Base-by-base conservation (phyloP, 2,113 vertebrate genomes). In the Mastomys natalensis region DNA sequence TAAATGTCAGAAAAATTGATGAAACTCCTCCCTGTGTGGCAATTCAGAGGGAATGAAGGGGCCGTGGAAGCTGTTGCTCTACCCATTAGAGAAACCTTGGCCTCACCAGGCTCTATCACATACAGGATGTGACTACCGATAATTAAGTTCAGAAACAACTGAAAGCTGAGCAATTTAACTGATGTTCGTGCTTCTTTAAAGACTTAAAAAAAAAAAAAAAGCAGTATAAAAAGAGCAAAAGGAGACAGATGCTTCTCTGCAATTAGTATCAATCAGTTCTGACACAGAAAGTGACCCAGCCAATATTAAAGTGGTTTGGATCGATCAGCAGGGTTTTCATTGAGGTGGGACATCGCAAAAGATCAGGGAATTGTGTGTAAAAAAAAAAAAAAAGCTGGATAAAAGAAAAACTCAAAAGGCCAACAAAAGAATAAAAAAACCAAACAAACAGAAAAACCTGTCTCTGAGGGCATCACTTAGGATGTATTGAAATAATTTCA, bases 1-100 rank as follows among this genome's bases (percentile, higher is more conserved):
- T 85, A 95, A 90, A 97, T 92, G 88, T 93, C 92, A 97, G 85
- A 92, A 93, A 96, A 92, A 90, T 95, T 93, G 93, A 95, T 95
- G 55, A 86, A 95, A 92, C 81, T 90, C 70, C 64, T 97, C 94
- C 88, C 72, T 89, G 85, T 17, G 45, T 51, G 77, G 76, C 95
- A 82, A 66, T 94, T 94, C 84, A 34, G 84, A 96, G 31, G 55
- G 55, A 96, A 53, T 60, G 58, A 91, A 81, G n/a, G 17, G 40
- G 37, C 11, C 86, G 87, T 77, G 85, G 84, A 81, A 95, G 85
- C 58, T 74, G 55, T 64, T 12, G 2, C 89, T 93, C 96, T 37
- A 22, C 85, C 58, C 78, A 19, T 93, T 86, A 82, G 55, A 48
- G 66, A 81, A 11, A 91, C 53, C 34, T 77, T 95, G 64, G 2